Evolutionary conservation across 2,113 vertebrate genomes (phyloP).

Genomic region (Melospiza georgiana): DNA sequence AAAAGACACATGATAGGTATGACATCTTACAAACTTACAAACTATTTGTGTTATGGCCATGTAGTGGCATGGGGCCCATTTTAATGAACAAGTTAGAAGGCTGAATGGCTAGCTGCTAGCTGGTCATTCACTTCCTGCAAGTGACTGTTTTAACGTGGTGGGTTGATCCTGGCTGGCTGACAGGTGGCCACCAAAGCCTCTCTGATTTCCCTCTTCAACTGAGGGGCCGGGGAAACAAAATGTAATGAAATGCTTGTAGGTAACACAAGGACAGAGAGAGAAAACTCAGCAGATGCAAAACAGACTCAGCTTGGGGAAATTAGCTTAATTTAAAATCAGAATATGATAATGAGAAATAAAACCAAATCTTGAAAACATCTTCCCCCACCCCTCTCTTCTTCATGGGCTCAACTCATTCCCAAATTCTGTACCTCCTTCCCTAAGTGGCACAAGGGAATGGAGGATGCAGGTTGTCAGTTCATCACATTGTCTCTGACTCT

Average conservation of each 20-base stretch:
- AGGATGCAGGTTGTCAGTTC: not conserved
- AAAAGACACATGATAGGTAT: not conserved
- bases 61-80: not conserved
- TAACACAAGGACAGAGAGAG: not conserved
- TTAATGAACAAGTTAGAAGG: not conserved
- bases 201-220: not conserved
- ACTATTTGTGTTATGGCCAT: not conserved
- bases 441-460: rapidly evolving
- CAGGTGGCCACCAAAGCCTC: not conserved
- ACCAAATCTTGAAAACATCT: not conserved
- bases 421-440: not conserved
- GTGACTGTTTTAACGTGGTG: not conserved
- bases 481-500: rapidly evolving
- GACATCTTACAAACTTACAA: not conserved
- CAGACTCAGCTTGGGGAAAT: not conserved
- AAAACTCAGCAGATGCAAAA: not conserved
- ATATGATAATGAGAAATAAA: not conserved
- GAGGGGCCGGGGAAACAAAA: not conserved
- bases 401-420: rapidly evolving
- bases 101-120: not conserved
- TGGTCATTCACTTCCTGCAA: not conserved
- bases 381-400: not conserved
- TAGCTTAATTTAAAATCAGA: not conserved
- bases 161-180: not conserved
- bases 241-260: rapidly evolving